Evolutionary conservation across 2,113 vertebrate genomes (phyloP).

Genomic region (Rhineura floridana): DNA sequence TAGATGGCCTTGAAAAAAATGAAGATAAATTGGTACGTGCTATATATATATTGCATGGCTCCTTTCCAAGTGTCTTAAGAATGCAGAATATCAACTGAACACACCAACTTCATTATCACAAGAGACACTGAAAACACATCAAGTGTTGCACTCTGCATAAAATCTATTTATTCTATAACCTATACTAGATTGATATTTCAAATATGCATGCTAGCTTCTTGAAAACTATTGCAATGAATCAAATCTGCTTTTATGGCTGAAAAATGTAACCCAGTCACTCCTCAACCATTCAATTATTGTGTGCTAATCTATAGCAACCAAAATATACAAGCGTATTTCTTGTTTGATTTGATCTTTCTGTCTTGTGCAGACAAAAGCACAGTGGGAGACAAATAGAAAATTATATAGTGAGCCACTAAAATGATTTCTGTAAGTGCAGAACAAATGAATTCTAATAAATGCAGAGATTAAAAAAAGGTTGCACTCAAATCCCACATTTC

Average conservation of each 20-base stretch:
- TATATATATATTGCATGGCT: neutral
- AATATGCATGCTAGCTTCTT: neutral
- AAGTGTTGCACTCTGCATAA: conserved; percentile 34
- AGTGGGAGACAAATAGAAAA: neutral
- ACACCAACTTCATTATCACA: conserved; percentile 18
- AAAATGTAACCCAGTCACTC: conserved; percentile 13
- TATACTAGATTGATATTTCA: conserved; percentile 42
- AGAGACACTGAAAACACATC: neutral
- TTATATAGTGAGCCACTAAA: neutral
- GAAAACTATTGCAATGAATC: conserved; percentile 20
- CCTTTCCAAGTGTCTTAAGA: conserved; percentile 41
- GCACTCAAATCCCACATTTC: neutral
- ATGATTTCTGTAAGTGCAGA: neutral
- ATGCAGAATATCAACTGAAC: conserved; percentile 13
- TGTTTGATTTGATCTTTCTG: neutral
- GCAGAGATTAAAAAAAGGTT: neutral
- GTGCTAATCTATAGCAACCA: conserved; percentile 3
- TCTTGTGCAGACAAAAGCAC: neutral
- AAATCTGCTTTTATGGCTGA: neutral
- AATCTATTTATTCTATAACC: fast-evolving
- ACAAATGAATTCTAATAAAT: neutral
- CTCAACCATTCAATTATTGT: neutral
- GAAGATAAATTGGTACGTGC: neutral
- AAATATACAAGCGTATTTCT: neutral
- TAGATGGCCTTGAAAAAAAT: neutral